These are phyloP conservation scores for Ciona savignyi DNA, from an alignment of 23 tunicate species.

Conservation along the genomic window DNA sequence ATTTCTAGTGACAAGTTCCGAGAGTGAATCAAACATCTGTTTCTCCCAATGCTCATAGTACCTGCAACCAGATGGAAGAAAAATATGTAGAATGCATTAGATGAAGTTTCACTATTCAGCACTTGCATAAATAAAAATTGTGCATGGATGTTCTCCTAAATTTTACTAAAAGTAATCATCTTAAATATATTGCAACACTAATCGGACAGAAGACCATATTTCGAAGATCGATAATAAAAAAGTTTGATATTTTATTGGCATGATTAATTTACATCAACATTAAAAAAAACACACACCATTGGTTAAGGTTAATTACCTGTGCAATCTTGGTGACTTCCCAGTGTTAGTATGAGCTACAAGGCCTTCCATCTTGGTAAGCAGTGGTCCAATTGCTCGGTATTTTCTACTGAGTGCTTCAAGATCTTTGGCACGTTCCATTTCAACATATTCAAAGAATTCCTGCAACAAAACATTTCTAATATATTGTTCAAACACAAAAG, in stretches of 20 bases:
- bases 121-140: no score
- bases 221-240: no score
- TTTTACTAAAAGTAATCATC: no score
- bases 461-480: slow-evolving; percentile 9
- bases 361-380: slow-evolving; percentile 96
- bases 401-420: slow-evolving; percentile 62
- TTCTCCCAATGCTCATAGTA: slow-evolving; percentile 93
- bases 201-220: no score
- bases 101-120: no score
- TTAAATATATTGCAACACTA: no score
- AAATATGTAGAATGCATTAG: not conserved
- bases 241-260: no score
- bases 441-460: slow-evolving; percentile 86
- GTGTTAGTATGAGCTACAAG: slow-evolving; percentile 93
- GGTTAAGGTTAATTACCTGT: slow-evolving; percentile 46
- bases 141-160: no score
- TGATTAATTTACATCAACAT: no score
- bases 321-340: slow-evolving; percentile 72
- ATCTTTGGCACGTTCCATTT: slow-evolving; percentile 64
- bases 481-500: slow-evolving; percentile 2
- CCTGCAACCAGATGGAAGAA: no score
- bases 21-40: slow-evolving; percentile 62
- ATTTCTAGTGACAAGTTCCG: slow-evolving; percentile 63
- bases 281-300: no score
- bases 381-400: slow-evolving; percentile 93